phyloP scores from a whole-genome alignment of 1,140 invertebrate species.

The Cydia strobilella region DNA sequence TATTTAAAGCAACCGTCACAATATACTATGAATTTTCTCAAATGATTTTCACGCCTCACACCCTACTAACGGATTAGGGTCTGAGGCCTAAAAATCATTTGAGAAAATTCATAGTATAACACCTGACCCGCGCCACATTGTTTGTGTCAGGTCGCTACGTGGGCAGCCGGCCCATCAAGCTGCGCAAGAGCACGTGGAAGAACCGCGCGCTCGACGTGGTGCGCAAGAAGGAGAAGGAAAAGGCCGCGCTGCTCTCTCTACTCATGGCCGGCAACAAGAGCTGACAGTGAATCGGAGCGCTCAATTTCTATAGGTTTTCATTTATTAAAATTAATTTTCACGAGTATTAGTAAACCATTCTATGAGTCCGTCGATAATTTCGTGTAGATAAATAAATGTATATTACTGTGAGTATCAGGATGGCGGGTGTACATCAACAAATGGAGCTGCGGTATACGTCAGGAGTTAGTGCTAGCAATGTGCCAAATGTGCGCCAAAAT shows the following conservation, averaged over 20 bases:
- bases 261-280: slow-evolving; percentile 81
- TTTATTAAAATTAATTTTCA: background rate
- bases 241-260: slow-evolving; percentile 87
- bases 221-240: slow-evolving; percentile 97
- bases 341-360: background rate
- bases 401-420: too few relatives aligned
- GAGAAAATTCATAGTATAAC: too few relatives aligned
- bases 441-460: too few relatives aligned
- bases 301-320: background rate
- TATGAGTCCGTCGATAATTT: background rate
- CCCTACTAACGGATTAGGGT: too few relatives aligned
- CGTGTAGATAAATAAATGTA: background rate
- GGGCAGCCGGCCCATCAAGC: slow-evolving; percentile 98
- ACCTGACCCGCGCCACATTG: too few relatives aligned
- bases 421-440: too few relatives aligned
- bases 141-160: slow-evolving; percentile 91
- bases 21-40: too few relatives aligned
- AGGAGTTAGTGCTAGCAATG: too few relatives aligned
- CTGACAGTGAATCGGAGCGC: slow-evolving; percentile 45
- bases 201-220: slow-evolving; percentile 96
- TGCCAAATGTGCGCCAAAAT: too few relatives aligned
- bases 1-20: background rate
- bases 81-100: too few relatives aligned
- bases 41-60: too few relatives aligned
- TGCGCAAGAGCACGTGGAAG: slow-evolving; percentile 98